phyloP scores from a whole-genome alignment of 1,140 invertebrate genomes.

The Drosophila tropicalis region DNA sequence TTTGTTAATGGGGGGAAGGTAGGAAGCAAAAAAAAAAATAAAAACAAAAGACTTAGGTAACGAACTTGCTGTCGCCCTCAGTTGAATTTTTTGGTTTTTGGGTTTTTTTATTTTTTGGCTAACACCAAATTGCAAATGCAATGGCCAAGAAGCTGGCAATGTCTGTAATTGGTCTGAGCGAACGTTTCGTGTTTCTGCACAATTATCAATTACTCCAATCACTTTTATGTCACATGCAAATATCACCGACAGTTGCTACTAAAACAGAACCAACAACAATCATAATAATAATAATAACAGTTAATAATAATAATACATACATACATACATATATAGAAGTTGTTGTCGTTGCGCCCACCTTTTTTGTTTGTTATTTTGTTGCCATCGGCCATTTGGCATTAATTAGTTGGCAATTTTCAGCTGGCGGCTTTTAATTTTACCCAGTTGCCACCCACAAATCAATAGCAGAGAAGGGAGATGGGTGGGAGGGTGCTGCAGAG shows the following conservation, averaged over 20 bases:
- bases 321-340: constrained; percentile 38
- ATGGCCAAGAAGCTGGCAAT: constrained; percentile 5
- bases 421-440: constrained; percentile 57
- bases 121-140: neutral
- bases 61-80: constrained; percentile 53
- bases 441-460: constrained; percentile 45
- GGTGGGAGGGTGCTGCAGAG: neutral
- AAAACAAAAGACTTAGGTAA: constrained; percentile 68
- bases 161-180: constrained; percentile 55
- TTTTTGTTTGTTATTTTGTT: constrained; percentile 22
- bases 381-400: constrained; percentile 57
- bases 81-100: constrained; percentile 10
- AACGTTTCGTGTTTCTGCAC: constrained; percentile 71
- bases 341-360: constrained; percentile 48
- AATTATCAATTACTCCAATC: constrained; percentile 81
- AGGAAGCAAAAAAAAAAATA: constrained; percentile 14
- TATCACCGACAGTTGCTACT: constrained; percentile 49
- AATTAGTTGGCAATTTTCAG: constrained; percentile 57
- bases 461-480: neutral
- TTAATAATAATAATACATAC: constrained; percentile 59
- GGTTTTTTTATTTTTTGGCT: neutral
- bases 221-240: constrained; percentile 80
- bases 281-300: constrained; percentile 73
- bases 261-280: constrained; percentile 31
- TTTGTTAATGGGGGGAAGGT: constrained; percentile 16